These are phyloP conservation scores for zebrafish (Danio rerio) DNA, from an alignment of 2,113 vertebrate genomes.

Conservation along the genomic window GRCz12tu NC_133180.1:29191001-29191500, in stretches of 20 bases:
- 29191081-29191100: constrained; percentile 25
- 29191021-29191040: constrained; percentile 61
- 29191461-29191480: constrained; percentile 75
- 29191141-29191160: constrained; percentile 10
- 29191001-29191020: constrained; percentile 61
- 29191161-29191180: no score
- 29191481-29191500: constrained; percentile 89
- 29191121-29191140: constrained; percentile 35
- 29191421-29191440: constrained; percentile 80
- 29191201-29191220: background rate
- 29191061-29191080: constrained; percentile 43
- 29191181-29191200: no score
- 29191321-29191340: constrained; percentile 85
- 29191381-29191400: constrained; percentile 87
- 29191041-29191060: constrained; percentile 63
- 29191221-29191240: background rate
- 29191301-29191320: constrained; percentile 75
- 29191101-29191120: constrained; percentile 14
- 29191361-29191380: constrained; percentile 86
- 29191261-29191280: background rate
- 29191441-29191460: constrained; percentile 82
- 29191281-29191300: constrained; percentile 3
- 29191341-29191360: constrained; percentile 86
- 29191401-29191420: constrained; percentile 83
- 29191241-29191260: background rate